Evolutionary conservation across 2,113 vertebrate genomes (phyloP), one percentile per base, ranked within the genome.

Genomic region (Hydropotes inermis): DNA sequence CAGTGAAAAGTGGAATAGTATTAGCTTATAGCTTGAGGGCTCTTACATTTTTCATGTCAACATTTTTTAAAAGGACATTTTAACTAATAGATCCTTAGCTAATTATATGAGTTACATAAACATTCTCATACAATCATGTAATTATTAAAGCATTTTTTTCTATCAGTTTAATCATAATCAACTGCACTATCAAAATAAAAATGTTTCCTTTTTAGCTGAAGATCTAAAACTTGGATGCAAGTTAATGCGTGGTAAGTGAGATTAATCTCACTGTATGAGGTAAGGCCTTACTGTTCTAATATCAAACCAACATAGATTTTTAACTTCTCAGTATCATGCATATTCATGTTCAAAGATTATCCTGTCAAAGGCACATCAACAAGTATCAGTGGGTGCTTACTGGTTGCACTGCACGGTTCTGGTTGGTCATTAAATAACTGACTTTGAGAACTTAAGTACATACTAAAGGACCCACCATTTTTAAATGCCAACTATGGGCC

Each of bases 171-270:
- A 10, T 95, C 7, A 33, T n/a, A 87, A 95, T 54, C 4, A 58
- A 61, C 87, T 86, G 54, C 61, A 92, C 92, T 79, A 81, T 84
- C 45, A 9, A 84, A 97, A 87, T 91, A 74, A 93, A 91, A 92
- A 67, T 28, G 45, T 23, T 55, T 93, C 28, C 45, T 79, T 89
- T 93, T 94, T 64, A 89, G 60, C 28, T 70, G 23, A 97, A 94
- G 54, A 93, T 78, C 43, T 55, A 79, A 96, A 94, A 74, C 7
- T 33, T 61, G 25, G 50, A 89, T 78, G 47, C 55, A 91, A 93
- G 57, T 89, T 61, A 43, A 83, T 84, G 10, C 57, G 27, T 36
- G 2, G 9, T 30, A 85, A 95, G 39, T 91, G n/a, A 97, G 76
- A 47, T 91, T 39, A 84, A 82, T 70, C 28, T 70, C 54, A 89